Evolutionary conservation across 2,113 vertebrate genomes (phyloP), one percentile per base, ranked within the genome.

Genomic region (Malaclemys terrapin): DNA sequence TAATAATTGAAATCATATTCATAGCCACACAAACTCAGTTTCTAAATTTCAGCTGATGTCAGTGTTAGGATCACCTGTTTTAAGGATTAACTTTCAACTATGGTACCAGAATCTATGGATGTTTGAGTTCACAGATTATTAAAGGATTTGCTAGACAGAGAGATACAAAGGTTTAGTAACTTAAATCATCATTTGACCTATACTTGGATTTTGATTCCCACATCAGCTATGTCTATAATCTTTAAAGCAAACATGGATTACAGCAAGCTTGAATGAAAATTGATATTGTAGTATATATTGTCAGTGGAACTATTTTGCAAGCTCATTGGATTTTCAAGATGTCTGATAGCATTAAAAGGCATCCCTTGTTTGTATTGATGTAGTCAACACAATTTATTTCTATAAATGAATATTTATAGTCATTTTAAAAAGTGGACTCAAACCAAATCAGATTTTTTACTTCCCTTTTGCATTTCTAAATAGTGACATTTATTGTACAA

Each of bases 231-330:
- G 83, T 91, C 89, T 96, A 82, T 97, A 97, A 97, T 97, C 97
- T 94, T 95, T 88, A 97, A 94, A 96, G 88, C 93, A 98, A 97
- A 97, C 82, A 97, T 45, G 86, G 93, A 96, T 95, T 97, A 93
- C 35, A 84, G 27, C 35, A 92, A 95, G 69, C 81, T 91, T 86
- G 69, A 95, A 90, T 89, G 78, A 96, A 97, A 97, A 95, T 93
- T 95, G 87, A 91, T 96, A 94, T 89, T 94, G 50, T 78, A 80
- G 42, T 57, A 35, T 91, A 83, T 89, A 86, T 94, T 89, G 78
- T 90, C 92, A 91, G 78, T 57, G 47, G 84, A 97, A 94, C 27
- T 91, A 85, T 94, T 94, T 94, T 80, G 93, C 47, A 82, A 92
- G 87, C 80, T 91, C 80, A 83, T 54, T 95, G 84, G 80, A 93